Evolutionary conservation across 2,888 invertebrate species (phyloP).

Genomic region (Reticulitermes lucifugus): DNA sequence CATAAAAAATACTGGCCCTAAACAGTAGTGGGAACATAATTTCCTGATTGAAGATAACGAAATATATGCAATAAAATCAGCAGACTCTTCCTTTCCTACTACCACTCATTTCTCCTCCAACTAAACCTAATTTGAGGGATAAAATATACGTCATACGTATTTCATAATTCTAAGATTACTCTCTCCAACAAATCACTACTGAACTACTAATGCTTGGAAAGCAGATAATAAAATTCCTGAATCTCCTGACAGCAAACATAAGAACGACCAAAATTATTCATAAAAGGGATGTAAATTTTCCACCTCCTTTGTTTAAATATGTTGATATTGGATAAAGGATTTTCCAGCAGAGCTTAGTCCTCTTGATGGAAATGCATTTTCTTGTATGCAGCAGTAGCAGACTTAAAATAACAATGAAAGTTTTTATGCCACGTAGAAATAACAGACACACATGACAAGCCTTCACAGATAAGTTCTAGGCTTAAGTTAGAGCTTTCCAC

Average conservation of each 20-base stretch:
- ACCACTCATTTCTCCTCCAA: background rate
- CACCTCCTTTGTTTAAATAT: background rate
- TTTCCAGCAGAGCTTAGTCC: background rate
- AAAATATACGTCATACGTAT: background rate
- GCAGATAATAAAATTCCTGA: background rate
- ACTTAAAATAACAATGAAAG: conserved; percentile 12
- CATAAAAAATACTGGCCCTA: too few relatives aligned
- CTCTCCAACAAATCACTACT: background rate
- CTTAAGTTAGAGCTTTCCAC: background rate
- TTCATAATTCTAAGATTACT: background rate
- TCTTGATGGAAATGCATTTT: conserved; percentile 24
- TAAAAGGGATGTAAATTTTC: background rate
- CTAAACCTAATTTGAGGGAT: background rate
- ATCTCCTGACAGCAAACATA: background rate
- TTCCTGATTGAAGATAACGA: too few relatives aligned
- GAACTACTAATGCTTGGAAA: background rate
- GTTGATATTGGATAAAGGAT: conserved; percentile 32
- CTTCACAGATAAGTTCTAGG: background rate
- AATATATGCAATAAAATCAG: too few relatives aligned
- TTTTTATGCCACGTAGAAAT: conserved; percentile 1
- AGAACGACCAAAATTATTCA: background rate
- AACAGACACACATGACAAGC: conserved; percentile 9
- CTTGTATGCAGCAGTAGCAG: background rate
- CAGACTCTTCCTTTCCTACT: background rate
- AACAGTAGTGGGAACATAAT: too few relatives aligned